A percentile compares a stretch with the other conserved stretches of the same genome.
Evolutionary conservation across 2,113 vertebrate species (phyloP).

Genomic region (Cinclus mexicanus): DNA sequence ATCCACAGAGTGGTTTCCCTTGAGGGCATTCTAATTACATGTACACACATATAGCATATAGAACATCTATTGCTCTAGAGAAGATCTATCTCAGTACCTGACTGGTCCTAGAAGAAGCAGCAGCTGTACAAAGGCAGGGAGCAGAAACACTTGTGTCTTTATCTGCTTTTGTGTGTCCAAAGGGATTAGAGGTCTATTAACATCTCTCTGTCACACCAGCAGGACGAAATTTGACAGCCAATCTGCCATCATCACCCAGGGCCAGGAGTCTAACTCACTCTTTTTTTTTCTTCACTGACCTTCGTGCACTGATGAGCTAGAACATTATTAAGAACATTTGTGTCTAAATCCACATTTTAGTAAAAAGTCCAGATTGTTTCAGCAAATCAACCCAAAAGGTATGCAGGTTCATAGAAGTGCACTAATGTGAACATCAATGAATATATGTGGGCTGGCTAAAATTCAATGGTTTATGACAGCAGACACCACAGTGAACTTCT

Average conservation of each 20-base stretch:
- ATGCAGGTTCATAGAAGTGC: background rate
- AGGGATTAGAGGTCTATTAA: background rate
- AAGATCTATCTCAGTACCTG: background rate
- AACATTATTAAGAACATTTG: background rate
- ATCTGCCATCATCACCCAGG: background rate
- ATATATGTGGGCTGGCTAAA: background rate
- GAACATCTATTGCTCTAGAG: background rate
- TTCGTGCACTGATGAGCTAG: background rate
- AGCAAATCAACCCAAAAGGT: background rate
- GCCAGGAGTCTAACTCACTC: background rate
- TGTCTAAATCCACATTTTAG: background rate
- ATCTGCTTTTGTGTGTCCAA: background rate
- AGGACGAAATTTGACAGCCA: background rate
- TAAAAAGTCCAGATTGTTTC: background rate
- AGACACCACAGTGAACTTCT: background rate
- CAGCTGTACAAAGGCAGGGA: background rate
- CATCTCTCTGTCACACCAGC: background rate
- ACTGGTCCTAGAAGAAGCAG: background rate
- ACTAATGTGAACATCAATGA: background rate
- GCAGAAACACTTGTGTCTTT: background rate
- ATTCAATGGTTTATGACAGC: background rate
- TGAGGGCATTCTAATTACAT: background rate
- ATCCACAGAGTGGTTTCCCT: background rate
- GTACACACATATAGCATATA: no score
- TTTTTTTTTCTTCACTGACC: background rate